A percentile compares a stretch with the other conserved stretches of the same genome.
phyloP scores from a whole-genome alignment of 2,888 invertebrate genomes.

The Parasteatoda lunata region DNA sequence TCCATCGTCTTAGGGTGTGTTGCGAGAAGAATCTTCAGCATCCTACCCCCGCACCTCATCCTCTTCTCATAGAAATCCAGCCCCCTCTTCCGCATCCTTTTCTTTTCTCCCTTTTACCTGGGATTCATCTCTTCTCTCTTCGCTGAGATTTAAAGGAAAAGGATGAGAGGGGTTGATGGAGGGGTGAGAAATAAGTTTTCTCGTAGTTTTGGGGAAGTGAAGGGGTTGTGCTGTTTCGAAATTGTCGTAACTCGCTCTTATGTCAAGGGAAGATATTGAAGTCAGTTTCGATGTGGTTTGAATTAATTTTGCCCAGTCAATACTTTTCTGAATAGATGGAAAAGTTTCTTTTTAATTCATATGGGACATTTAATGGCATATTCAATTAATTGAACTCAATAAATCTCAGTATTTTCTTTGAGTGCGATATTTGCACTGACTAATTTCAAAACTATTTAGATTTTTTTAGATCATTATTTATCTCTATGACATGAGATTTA shows the following conservation, averaged over 20 bases:
- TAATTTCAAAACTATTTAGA: too few relatives aligned
- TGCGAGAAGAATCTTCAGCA: not conserved
- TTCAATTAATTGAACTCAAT: too few relatives aligned
- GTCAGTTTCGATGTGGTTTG: not conserved
- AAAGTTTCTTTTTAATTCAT: too few relatives aligned
- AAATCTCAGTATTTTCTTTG: too few relatives aligned
- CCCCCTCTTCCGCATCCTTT: not conserved
- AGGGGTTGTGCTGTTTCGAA: slow-evolving; percentile 12
- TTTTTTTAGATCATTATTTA: too few relatives aligned
- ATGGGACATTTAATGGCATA: too few relatives aligned
- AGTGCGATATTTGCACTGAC: too few relatives aligned
- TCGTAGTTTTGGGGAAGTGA: slow-evolving; percentile 2
- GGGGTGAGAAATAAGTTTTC: slow-evolving; percentile 39
- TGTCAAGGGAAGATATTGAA: not conserved
- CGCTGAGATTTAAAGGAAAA: slow-evolving; percentile 36
- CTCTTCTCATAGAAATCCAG: slow-evolving; percentile 20
- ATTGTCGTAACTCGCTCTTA: not conserved
- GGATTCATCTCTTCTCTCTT: slow-evolving; percentile 53
- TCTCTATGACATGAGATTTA: too few relatives aligned
- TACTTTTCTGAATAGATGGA: too few relatives aligned
- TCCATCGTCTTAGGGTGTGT: not conserved
- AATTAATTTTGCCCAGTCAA: not conserved
- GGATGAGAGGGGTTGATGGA: not conserved
- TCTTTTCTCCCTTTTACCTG: slow-evolving; percentile 36
- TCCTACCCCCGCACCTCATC: slow-evolving; percentile 3